phyloP scores from a whole-genome alignment of 2,113 vertebrate genomes.

The Telmatochromis sp. region DNA sequence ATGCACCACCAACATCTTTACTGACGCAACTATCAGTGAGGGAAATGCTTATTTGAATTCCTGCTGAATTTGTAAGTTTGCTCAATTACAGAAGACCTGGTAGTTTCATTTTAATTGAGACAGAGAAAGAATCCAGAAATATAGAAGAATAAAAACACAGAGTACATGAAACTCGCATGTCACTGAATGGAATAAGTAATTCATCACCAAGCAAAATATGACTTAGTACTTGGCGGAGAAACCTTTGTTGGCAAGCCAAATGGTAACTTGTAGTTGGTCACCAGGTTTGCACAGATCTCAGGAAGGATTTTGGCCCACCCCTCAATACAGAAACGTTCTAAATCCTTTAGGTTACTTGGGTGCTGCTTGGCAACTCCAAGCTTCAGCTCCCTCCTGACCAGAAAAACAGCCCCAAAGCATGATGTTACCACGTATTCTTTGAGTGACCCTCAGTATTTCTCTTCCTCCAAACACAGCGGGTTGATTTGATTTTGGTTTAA shows the following conservation, averaged over 20 bases:
- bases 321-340: neutral
- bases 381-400: neutral
- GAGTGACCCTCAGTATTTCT: neutral
- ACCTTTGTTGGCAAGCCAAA: neutral
- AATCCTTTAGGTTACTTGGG: neutral
- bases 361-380: neutral
- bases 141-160: neutral
- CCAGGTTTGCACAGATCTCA: neutral
- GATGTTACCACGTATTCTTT: neutral
- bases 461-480: neutral
- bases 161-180: neutral
- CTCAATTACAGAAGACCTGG: neutral
- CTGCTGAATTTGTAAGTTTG: neutral
- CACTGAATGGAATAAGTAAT: neutral
- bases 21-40: neutral
- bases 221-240: neutral
- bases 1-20: neutral
- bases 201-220: neutral
- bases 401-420: neutral
- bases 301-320: neutral
- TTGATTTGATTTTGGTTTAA: neutral
- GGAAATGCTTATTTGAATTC: neutral
- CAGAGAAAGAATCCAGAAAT: neutral
- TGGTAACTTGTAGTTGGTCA: neutral
- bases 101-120: neutral